Evolutionary conservation across 2,113 vertebrate genomes (phyloP), one percentile per base, ranked within the genome.

Genomic region (Amphiprion ocellaris): DNA sequence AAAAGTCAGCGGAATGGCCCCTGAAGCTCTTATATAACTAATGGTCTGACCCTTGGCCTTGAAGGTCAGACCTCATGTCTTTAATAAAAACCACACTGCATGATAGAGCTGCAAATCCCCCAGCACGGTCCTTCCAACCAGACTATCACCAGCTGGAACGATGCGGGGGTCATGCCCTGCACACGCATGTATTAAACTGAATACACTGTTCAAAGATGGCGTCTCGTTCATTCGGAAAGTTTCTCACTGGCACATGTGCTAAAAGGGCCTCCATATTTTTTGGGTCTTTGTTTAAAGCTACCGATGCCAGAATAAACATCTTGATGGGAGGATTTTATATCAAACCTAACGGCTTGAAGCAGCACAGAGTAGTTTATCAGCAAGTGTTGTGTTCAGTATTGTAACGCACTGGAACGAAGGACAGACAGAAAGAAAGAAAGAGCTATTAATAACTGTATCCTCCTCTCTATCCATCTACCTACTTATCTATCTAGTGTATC

Each of bases 11-110:
- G 12, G 10, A 50, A 54, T 1, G 11, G 54, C 19, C 54, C 37
- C 69, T 63, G 46, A 55, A 72, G n/a, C 55, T 74, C 68, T 83
- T 77, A 70, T 37, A 39, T 70, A 83, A 85, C 50, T 74, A 70
- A 85, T 74, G 74, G 69, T 50, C 21, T 41, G 33, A 67, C 12
- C 68, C 30, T 47, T 86, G 77, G 66, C 69, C 50, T 54, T 10
- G 33, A 28, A 9, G 52, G 16, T 56, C 30, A 64, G 63, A 79
- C 46, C 55, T 58, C 55, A 39, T 37, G 39, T 55, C 52, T 68
- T 80, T 44, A 61, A 8, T 50, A 19, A 53, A 65, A 47, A 24
- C 0, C 1, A 17, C n/a, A 17, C 17, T 39, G 30, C 54, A 74
- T 61, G 66, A 79, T 10, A 15, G 17, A 77, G 77, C 30, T 55